Evolutionary conservation across 2,797 vertebrate genomes (phyloP), one percentile per base, ranked within the genome.

Genomic region (Tolypeutes matacus): DNA sequence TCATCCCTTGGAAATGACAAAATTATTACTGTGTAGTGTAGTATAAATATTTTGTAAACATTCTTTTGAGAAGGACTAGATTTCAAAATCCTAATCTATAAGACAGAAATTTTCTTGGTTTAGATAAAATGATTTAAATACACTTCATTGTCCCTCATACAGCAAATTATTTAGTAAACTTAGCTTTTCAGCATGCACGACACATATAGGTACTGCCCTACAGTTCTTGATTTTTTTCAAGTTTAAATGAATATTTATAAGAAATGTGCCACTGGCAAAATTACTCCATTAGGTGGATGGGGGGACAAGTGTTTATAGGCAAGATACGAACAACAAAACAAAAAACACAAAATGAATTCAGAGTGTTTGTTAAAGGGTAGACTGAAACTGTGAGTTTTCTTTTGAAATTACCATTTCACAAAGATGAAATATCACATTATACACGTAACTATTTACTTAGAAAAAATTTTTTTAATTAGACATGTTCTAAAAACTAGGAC

Each of bases 271-370:
- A 58, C 56, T 72, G 53, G 42, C 2, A 58, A 78, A 88, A 96
- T 92, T 29, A 70, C 27, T 64, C 77, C 46, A 70, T 42, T 36
- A 83, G 8, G 17, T 11, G 78, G 34, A 72, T 20, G 7, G 20
- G 20, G 70, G 21, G 23, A 92, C 42, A 85, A 56, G 7, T 27
- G 31, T 31, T 27, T n/a, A 69, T n/a, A 69, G 12, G 23, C 51
- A 89, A 94, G 58, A 94, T 65, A 58, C 96, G 89, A 87, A 62
- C 9, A 75, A 56, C 4, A 84, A 86, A 84, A 86, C 9, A 94
- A 73, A 60, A 72, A 42, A 51, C 81, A 77, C 23, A 39, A 13
- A 27, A 73, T 72, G 42, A 88, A 84, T 90, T 96, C 58, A 84
- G 27, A 53, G 39, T 75, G 72, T 72, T 65, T 81, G 70, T 92